Evolutionary conservation across 2,888 invertebrate species (phyloP).

Genomic region (Blera fallax): DNA sequence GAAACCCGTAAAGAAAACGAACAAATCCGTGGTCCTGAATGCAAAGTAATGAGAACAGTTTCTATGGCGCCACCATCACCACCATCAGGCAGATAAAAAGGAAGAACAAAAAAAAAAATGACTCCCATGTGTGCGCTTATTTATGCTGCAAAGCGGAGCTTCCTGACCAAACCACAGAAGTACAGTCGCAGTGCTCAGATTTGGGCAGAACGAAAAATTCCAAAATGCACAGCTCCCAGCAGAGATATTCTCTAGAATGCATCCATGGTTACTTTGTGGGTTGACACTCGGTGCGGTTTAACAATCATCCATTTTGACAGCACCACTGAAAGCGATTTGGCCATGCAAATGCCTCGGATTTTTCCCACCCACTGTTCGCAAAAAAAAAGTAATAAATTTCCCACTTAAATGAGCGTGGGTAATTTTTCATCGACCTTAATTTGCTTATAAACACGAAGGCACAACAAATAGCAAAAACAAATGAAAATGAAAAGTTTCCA

Average conservation of each 20-base stretch:
- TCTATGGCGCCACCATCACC: constrained; percentile 17
- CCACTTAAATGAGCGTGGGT: constrained; percentile 48
- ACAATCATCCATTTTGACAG: too few species aligned
- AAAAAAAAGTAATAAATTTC: constrained; percentile 41
- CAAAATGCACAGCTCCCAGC: neutral
- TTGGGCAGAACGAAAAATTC: neutral
- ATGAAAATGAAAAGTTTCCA: constrained; percentile 60
- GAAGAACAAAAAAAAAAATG: neutral
- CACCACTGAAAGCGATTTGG: too few species aligned
- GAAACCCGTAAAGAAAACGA: neutral
- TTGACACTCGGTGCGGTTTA: too few species aligned
- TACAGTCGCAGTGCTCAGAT: neutral
- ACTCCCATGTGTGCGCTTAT: neutral
- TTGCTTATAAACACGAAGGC: constrained; percentile 58
- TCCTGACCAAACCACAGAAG: neutral
- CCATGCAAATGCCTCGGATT: too few species aligned
- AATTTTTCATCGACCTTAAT: constrained; percentile 68
- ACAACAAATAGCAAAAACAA: constrained; percentile 30
- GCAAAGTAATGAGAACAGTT: constrained; percentile 34
- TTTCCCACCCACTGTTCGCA: neutral
- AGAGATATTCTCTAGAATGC: too few species aligned
- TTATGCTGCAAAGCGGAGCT: neutral
- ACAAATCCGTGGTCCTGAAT: constrained; percentile 15
- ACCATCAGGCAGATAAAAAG: neutral
- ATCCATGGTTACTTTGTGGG: too few species aligned